These are phyloP conservation scores for Aphelocoma californica DNA, from an alignment of 2,797 vertebrate genomes.

Conservation along the genomic window DNA sequence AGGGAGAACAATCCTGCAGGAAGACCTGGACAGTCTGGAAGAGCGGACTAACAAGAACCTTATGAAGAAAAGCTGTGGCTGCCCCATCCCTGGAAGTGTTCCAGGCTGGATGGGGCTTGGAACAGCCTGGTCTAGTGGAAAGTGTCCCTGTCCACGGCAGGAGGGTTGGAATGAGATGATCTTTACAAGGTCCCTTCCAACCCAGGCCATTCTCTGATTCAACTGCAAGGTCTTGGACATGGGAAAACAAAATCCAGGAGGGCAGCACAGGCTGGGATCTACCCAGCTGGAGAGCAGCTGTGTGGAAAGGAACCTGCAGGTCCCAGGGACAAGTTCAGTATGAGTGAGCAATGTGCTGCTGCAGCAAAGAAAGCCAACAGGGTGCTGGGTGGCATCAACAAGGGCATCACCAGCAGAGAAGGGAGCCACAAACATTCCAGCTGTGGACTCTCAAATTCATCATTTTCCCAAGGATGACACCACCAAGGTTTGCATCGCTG, in stretches of 20 bases:
- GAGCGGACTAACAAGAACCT: neutral
- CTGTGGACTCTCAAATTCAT: neutral
- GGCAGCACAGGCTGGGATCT: neutral
- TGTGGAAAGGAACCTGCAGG: neutral
- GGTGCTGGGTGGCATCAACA: neutral
- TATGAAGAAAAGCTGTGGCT: neutral
- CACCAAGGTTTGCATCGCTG: neutral
- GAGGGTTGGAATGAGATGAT: neutral
- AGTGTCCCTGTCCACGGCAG: neutral
- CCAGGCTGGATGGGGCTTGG: neutral
- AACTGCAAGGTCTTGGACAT: neutral
- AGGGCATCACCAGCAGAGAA: neutral
- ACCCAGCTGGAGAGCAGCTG: neutral
- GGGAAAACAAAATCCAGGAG: neutral
- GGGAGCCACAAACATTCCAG: neutral
- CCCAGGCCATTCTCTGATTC: neutral
- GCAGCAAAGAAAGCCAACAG: neutral
- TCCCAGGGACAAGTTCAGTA: neutral
- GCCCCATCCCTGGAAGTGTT: too few species aligned
- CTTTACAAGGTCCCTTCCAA: neutral
- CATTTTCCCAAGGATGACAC: neutral
- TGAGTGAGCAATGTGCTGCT: neutral
- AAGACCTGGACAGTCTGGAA: neutral
- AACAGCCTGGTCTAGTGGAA: neutral
- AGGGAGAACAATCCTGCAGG: neutral